Evolutionary conservation across 2,888 invertebrate species (phyloP).

Genomic region (Neoaliturus tenellus): DNA sequence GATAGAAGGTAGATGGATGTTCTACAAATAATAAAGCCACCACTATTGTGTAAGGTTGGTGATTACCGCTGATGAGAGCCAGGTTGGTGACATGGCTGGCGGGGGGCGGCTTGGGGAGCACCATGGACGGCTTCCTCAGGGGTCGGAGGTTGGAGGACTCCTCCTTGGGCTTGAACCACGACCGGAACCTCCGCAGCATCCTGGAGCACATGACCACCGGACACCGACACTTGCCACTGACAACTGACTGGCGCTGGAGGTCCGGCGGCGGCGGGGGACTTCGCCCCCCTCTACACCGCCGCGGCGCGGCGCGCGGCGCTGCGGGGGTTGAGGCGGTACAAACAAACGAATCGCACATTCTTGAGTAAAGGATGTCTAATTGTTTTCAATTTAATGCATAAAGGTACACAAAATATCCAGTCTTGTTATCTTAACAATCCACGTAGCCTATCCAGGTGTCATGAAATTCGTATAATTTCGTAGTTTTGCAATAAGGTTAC

Average conservation of each 20-base stretch:
- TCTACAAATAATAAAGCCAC: too few relatives aligned
- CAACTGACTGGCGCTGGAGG: background rate
- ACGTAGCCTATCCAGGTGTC: too few relatives aligned
- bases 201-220: slow-evolving; percentile 21
- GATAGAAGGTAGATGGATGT: too few relatives aligned
- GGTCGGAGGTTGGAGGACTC: background rate
- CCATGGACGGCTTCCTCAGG: slow-evolving; percentile 31
- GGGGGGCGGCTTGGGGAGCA: slow-evolving; percentile 24
- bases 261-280: background rate
- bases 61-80: slow-evolving; percentile 1
- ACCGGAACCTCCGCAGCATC: slow-evolving; percentile 13
- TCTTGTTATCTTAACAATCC: too few relatives aligned
- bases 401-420: too few relatives aligned
- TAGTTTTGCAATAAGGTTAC: too few relatives aligned
- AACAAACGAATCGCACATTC: too few relatives aligned
- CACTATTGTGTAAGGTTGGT: too few relatives aligned
- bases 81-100: slow-evolving; percentile 4
- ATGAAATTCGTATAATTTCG: too few relatives aligned
- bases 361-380: too few relatives aligned
- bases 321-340: too few relatives aligned
- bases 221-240: background rate
- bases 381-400: too few relatives aligned
- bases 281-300: background rate
- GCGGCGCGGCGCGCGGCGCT: background rate
- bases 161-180: background rate